Base-by-base conservation (phyloP, 1,140 invertebrate species). In the Cryptotermes secundus region DNA sequence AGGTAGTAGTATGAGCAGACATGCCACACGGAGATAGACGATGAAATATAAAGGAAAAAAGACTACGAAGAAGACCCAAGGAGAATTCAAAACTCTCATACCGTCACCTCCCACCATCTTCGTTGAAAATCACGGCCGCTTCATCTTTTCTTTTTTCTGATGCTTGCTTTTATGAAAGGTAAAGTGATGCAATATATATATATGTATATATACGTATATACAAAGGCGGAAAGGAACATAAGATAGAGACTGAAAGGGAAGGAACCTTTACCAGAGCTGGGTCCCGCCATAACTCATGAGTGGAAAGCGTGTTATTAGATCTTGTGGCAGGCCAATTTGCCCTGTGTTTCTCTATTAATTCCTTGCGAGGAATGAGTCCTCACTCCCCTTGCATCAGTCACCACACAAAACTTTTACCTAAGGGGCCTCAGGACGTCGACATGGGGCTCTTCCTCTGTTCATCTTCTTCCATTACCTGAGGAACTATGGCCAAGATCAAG, bases 341-440 rank as follows among this genome's bases (percentile, higher is more conserved):
- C 59, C 59, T 14, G n/a, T 72, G 59, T 72, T 72, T 72, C 59
- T 72, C 59, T 72, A 72, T 72, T 72, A 72, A 72, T 72, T 72
- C 59, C 59, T 72, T 72, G 26, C 26, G 26, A 31, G 10, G 14
- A 31, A 31, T 7, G 26, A 31, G 10, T 9, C 14, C 14, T 72
- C 10, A 26, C n/a, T 31, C n/a, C 7, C 16, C 59, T 72, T 31
- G 26, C 26, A 72, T 72, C 59, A 26, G 59, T 72, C 59, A 72
- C 59, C 59, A 26, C 26, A 72, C 59, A n/a, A 4, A 72, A 31
- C 1, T 31, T 72, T 72, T 72, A 31, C 59, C 59, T 72, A 9
- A n/a, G 59, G 59, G 59, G 6, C 31, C n/a, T 31, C n/a, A 72
- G 14, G 31, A 31, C 59, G 7, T 72, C 59, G 10, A n/a, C 59